phyloP scores from a whole-genome alignment of 1,140 invertebrate species.

The Myzus persicae region DNA sequence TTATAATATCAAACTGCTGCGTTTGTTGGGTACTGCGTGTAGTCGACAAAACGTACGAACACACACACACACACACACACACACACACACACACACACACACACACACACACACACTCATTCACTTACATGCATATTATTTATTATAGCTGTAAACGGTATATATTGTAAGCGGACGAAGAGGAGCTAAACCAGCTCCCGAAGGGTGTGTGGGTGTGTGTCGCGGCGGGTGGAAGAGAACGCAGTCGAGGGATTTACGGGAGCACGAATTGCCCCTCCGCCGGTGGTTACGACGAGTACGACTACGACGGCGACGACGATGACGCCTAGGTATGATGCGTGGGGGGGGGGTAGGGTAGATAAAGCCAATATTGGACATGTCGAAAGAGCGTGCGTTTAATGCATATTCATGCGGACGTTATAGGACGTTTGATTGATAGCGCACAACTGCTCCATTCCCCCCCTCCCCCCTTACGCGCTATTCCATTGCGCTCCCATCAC shows the following conservation, averaged over 20 bases:
- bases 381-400: conserved; percentile 16
- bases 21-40: background rate
- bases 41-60: background rate
- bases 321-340: background rate
- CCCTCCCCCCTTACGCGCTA: background rate
- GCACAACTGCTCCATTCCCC: background rate
- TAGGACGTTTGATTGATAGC: conserved; percentile 32
- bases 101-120: background rate
- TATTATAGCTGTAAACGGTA: background rate
- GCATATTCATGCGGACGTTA: conserved; percentile 30
- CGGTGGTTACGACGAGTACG: background rate
- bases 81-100: too few relatives aligned
- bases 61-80: too few relatives aligned
- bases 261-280: background rate
- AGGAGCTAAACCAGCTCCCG: background rate
- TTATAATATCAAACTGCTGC: background rate
- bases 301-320: background rate
- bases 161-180: background rate
- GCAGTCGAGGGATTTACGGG: background rate
- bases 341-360: background rate
- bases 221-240: background rate
- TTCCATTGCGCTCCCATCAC: background rate
- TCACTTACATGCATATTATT: background rate
- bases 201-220: background rate
- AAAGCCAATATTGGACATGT: conserved; percentile 37